Evolutionary conservation across 2,113 vertebrate genomes (phyloP).

Genomic region (Chrysemys picta): DNA sequence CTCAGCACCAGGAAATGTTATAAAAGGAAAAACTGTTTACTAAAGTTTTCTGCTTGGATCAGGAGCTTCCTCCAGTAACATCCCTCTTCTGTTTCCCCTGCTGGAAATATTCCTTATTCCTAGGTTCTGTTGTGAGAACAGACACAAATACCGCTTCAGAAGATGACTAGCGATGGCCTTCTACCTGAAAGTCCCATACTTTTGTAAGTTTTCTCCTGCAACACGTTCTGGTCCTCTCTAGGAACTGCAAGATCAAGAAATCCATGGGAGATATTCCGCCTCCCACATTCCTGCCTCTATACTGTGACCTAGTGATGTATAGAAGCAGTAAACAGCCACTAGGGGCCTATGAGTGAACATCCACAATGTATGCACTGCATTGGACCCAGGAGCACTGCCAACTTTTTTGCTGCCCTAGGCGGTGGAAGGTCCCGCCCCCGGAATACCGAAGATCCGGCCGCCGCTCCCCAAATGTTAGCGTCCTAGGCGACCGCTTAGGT

Average conservation of each 20-base stretch:
- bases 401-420: too few relatives aligned
- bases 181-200: not conserved
- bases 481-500: too few relatives aligned
- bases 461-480: too few relatives aligned
- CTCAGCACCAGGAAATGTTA: conserved; percentile 34
- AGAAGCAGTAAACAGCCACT: not conserved
- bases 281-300: not conserved
- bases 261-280: not conserved
- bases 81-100: not conserved
- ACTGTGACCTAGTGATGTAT: not conserved
- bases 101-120: not conserved
- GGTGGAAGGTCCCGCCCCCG: too few relatives aligned
- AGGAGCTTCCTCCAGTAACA: conserved; percentile 34
- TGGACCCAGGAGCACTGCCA: not conserved
- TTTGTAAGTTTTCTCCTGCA: not conserved
- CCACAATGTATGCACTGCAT: rapidly evolving
- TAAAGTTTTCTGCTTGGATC: conserved; percentile 54
- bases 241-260: not conserved
- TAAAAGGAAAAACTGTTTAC: not conserved
- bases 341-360: rapidly evolving
- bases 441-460: too few relatives aligned
- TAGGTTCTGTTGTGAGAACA: not conserved
- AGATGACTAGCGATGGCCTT: not conserved
- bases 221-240: rapidly evolving
- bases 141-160: not conserved